Evolutionary conservation across 2,888 invertebrate genomes (phyloP), one percentile per base, ranked within the genome.

Genomic region (Phlogophora meticulosa): DNA sequence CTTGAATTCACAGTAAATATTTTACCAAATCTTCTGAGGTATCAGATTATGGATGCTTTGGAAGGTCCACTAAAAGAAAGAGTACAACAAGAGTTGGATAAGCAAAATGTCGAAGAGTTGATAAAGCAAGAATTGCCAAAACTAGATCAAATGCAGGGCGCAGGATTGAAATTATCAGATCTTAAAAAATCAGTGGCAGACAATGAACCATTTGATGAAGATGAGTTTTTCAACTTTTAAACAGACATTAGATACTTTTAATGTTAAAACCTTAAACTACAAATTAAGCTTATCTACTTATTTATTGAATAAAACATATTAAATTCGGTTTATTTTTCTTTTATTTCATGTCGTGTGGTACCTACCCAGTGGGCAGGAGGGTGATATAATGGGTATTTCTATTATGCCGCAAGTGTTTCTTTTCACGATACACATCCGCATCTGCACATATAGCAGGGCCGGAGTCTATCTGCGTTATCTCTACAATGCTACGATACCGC

Each of bases 11-110:
- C 96, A 5, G 96, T 98, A 0, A 99, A 98, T 89, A 95, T 98
- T 52, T 86, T 98, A 57, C 98, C 98, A 0, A 98, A 99, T 95
- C 93, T 98, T 51, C 93, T 99, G 71, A 96, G 98, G 61, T 98
- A 98, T 88, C 98, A 98, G 92, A 98, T 98, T 69, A 97, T 98
- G 97, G 98, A 98, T 85, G 98, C 98, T 0, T 88, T 98, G 43
- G 98, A 98, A 91, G 97, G 97, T 42, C 98, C 98, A 0, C 91
- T 98, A 4, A 97, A 96, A 87, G 96, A 97, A 79, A 96, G 97
- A 70, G 94, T 98, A 4, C 97, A 98, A 86, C 97, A 97, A 80
- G 97, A 97, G 82, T 91, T 98, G 46, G 96, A 98, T 86, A 96
- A 96, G 83, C 94, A 98, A 24, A 96, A 98, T 83, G 96, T 98